Base-by-base conservation (phyloP, 2,113 vertebrate genomes). In the Ploceus nigricollis region DNA sequence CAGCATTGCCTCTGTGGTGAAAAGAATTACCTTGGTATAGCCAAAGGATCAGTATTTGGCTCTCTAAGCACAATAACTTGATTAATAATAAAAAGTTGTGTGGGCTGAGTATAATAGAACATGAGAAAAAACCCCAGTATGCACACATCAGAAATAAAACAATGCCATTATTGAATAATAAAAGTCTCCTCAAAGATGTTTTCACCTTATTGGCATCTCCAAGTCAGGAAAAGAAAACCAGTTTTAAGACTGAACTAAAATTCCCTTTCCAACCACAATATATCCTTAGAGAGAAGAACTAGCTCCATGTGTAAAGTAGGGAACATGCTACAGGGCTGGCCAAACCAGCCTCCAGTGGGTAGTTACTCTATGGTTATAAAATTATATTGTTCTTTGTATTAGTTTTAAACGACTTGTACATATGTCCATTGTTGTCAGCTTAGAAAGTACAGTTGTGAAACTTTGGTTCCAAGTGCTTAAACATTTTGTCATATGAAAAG, bases 221-320 rank as follows among this genome's bases (percentile, higher is more conserved):
- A 27, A 53, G 78, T 54, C 56, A 89, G 87, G 66, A 44, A 81
- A 80, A 95, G 28, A 81, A 58, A 65, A 39, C 7, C 24, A 50
- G 12, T 86, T 92, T 70, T 40, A 73, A 73, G 57, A 70, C 39
- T 9, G 27, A 86, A 86, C 48, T 23, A 58, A 56, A 56, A 39
- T n/a, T 91, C 25, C 42, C n/a, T 72, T 92, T 25, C 13, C 10
- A 72, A 48, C 57, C 58, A 58, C 72, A 81, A 2, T 71, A 76
- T 87, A 86, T 97, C 65, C 95, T 96, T 94, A 71, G 96, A 92
- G 72, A 80, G 54, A 87, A 95, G 45, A 85, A 19, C 37, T 56
- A 89, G 77, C 40, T 39, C 35, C 69, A 17, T 39, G 33, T 77
- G 66, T 82, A 45, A 92, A 87, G 48, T 48, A 83, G 51, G 65